A percentile compares a stretch with the other conserved stretches of the same genome.
These are phyloP conservation scores for Tolmerus cingulatus DNA, from an alignment of 2,888 invertebrate species.

Conservation along the genomic window DNA sequence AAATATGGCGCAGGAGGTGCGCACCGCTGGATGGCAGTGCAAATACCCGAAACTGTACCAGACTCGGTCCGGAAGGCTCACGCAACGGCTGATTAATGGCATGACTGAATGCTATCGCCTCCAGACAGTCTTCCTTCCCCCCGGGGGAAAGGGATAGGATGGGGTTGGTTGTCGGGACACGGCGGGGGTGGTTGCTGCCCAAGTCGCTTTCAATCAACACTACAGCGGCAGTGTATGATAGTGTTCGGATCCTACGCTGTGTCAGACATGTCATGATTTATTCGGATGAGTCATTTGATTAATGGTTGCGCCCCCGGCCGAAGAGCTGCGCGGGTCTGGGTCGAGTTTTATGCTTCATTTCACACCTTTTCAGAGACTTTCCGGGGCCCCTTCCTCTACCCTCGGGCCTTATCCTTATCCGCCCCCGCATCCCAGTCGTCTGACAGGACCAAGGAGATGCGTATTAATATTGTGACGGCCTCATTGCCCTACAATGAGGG, in stretches of 20 bases:
- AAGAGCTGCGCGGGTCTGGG: background rate
- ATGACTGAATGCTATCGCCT: conserved; percentile 39
- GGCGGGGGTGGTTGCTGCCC: background rate
- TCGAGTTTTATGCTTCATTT: conserved; percentile 31
- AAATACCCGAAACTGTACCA: background rate
- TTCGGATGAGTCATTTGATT: conserved; percentile 42
- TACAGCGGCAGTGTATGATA: background rate
- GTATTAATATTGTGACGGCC: conserved; percentile 17
- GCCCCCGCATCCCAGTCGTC: background rate
- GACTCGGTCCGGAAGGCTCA: background rate
- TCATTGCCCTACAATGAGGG: conserved; percentile 20
- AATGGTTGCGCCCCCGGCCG: background rate
- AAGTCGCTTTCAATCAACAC: conserved; percentile 39
- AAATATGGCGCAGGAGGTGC: conserved; percentile 10
- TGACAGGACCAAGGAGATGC: background rate
- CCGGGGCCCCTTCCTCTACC: no score
- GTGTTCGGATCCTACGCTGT: conserved; percentile 22
- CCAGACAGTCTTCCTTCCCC: conserved; percentile 21
- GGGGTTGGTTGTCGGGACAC: background rate
- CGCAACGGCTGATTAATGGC: conserved; percentile 33
- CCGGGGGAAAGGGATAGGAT: background rate
- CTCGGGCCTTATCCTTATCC: background rate
- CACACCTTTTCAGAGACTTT: conserved; percentile 10
- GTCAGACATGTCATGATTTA: conserved; percentile 39
- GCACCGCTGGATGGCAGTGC: background rate